A percentile compares a stretch with the other conserved stretches of the same genome.
Evolutionary conservation across 1,140 invertebrate genomes (phyloP).

Genomic region (Sitophilus oryzae): DNA sequence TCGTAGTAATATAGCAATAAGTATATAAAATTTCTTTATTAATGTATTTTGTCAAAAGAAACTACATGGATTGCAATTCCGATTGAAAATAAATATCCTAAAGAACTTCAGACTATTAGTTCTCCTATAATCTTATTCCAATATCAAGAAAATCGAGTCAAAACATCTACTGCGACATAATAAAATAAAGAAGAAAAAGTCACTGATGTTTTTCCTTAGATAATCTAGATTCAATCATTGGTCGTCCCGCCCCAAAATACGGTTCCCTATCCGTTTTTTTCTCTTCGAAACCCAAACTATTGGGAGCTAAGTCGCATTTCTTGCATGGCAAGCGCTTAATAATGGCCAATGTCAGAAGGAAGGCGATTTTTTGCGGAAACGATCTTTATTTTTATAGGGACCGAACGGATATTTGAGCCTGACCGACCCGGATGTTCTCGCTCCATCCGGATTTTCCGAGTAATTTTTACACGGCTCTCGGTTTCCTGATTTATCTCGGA

Average conservation of each 20-base stretch:
- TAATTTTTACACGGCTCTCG: background rate
- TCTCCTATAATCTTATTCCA: too few relatives aligned
- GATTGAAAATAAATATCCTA: too few relatives aligned
- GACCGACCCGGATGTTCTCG: too few relatives aligned
- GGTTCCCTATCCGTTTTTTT: conserved; percentile 11
- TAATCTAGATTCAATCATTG: conserved; percentile 12
- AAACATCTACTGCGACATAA: background rate
- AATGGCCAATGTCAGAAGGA: conserved; percentile 35
- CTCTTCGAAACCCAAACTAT: conserved; percentile 24
- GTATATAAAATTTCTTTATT: too few relatives aligned
- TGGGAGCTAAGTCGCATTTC: conserved; percentile 36
- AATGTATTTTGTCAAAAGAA: too few relatives aligned
- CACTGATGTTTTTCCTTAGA: background rate
- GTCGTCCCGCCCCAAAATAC: background rate
- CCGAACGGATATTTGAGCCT: background rate
- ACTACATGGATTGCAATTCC: too few relatives aligned
- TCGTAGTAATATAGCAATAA: too few relatives aligned
- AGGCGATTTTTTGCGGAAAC: background rate
- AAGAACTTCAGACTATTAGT: too few relatives aligned
- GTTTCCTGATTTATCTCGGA: background rate
- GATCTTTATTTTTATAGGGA: background rate
- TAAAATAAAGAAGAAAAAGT: background rate
- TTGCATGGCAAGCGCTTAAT: conserved; percentile 42
- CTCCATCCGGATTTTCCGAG: background rate
- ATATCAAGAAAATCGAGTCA: too few relatives aligned